Conservation (phyloP, 2,888 invertebrate species). For the Eumerus sabulonum region DNA sequence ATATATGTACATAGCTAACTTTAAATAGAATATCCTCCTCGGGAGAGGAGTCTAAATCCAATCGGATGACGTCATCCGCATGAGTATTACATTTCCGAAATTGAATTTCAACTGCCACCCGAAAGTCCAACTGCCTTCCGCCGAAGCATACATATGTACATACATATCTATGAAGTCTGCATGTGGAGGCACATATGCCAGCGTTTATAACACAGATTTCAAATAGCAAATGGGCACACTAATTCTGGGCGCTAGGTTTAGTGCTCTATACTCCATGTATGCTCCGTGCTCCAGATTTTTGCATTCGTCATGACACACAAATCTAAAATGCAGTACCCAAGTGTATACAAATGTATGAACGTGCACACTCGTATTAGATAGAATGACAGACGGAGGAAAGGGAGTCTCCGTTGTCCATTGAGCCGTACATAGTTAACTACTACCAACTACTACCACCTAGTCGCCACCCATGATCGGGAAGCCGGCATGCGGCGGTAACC, state of each 20-base stretch:
- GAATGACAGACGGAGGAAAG: no score
- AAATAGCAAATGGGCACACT: no score
- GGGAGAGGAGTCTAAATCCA: constrained; percentile 32
- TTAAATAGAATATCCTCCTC: constrained; percentile 47
- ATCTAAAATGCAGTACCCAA: constrained; percentile 33
- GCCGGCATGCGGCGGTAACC: constrained; percentile 60
- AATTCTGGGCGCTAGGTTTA: no score
- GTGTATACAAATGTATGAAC: background rate
- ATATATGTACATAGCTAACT: constrained; percentile 50
- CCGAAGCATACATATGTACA: background rate
- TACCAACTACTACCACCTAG: constrained; percentile 18
- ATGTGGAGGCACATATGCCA: background rate
- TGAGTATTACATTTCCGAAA: constrained; percentile 38
- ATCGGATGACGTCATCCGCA: constrained; percentile 36
- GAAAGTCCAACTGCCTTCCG: background rate
- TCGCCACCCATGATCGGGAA: constrained; percentile 42
- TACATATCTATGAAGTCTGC: background rate
- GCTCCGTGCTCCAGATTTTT: constrained; percentile 47
- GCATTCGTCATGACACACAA: constrained; percentile 59
- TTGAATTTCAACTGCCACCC: constrained; percentile 34
- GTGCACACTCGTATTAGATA: no score
- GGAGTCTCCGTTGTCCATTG: constrained; percentile 43
- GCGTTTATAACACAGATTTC: background rate
- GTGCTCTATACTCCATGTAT: no score
- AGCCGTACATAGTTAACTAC: constrained; percentile 44